Conservation (phyloP, 2,888 invertebrate species). For the Harpalus rufipes region DNA sequence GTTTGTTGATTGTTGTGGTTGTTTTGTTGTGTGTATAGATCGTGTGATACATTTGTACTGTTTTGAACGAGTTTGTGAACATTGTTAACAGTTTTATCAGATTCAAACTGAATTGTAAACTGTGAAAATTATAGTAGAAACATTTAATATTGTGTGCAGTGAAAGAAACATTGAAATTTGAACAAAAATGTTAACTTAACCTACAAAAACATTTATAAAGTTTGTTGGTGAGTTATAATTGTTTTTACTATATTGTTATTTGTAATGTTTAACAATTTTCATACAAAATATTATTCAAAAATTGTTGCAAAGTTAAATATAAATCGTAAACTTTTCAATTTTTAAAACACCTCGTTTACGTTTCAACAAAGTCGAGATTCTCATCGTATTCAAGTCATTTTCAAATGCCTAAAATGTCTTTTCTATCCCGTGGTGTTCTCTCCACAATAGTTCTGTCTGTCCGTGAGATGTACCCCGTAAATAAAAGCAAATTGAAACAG, state of each 20-base stretch:
- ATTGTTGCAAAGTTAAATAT: background rate
- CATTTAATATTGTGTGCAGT: background rate
- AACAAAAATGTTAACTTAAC: too few relatives aligned
- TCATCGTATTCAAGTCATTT: too few relatives aligned
- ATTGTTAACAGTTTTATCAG: background rate
- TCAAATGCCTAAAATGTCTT: too few relatives aligned
- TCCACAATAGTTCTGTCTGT: too few relatives aligned
- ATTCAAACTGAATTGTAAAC: background rate
- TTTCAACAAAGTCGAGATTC: too few relatives aligned
- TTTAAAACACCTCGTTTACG: background rate
- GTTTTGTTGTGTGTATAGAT: background rate
- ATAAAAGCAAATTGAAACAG: background rate
- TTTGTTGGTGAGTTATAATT: too few relatives aligned
- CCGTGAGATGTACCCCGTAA: too few relatives aligned
- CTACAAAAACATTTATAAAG: background rate
- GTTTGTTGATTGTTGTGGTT: background rate
- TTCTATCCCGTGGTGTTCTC: too few relatives aligned
- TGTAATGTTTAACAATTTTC: background rate
- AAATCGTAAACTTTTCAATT: background rate
- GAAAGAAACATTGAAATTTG: background rate
- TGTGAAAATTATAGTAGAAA: background rate
- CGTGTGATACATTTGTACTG: slow-evolving; percentile 23
- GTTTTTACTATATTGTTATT: too few relatives aligned
- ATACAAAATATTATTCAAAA: background rate
- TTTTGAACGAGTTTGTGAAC: background rate